Base-by-base conservation (phyloP, 2,888 invertebrate genomes). In the Venustoraphidia nigricollis region DNA sequence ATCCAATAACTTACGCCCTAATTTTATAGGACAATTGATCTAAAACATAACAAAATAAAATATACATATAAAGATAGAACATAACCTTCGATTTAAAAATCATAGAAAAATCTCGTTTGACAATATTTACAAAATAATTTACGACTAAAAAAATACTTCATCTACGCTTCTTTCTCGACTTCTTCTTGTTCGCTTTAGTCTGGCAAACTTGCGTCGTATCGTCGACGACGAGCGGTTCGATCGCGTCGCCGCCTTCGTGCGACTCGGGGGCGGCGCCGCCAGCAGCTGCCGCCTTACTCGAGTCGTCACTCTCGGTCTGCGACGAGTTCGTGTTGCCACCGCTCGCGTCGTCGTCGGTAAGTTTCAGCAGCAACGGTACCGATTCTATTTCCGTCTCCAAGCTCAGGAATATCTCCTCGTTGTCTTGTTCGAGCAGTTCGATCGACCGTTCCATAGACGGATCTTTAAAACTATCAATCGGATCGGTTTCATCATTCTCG, bases 151-250 rank as follows among this genome's bases (percentile, higher is more conserved):
- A 50, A 50, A 50, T 49, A 52, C 51, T 54, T 70, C 76, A 77
- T 66, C 76, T 77, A 61, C 75, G 74, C 67, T 76, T 77, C 60
- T 73, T 76, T 60, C 76, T 77, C 46, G 75, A 67, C 60, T 76
- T 76, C 60, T 73, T 73, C 58, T 71, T 68, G 53, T 70, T 70
- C 53, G 64, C 59, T 38, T 69, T 67, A 35, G 17, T 36, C 40
- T 46, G 40, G n/a, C 46, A 50, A 41, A 45, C 45, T 44, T 49
- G 51, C 41, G 53, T 43, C 51, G 45, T 55, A 63, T 58, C 27
- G 27, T 27, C 27, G 3, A 27, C 27, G 27, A 27, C 27, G 27
- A 27, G 27, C 27, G 27, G 27, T 27, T 27, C 27, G 27, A 27
- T 27, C 44, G 62, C 64, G 57, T 67, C 64, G 58, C 66, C 59